These are phyloP conservation scores for Parotocinclus haroldoi DNA, from an alignment of 2,797 vertebrate species.

Conservation along the genomic window DNA sequence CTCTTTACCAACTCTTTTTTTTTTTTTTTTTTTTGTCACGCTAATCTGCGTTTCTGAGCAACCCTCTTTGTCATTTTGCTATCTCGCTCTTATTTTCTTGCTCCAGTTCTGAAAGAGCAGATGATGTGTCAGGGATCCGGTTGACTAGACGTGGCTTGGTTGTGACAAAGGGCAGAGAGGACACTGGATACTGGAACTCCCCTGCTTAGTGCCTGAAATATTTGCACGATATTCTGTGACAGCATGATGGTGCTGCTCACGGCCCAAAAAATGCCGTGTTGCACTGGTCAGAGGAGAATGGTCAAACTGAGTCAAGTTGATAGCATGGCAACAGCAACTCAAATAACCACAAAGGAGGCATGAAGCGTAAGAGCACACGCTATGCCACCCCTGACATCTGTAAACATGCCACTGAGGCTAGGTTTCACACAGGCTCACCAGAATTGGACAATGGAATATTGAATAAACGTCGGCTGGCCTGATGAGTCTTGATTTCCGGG, in stretches of 20 bases:
- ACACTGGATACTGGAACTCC: constrained; percentile 24
- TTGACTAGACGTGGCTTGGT: constrained; percentile 5
- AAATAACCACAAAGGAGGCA: too few relatives aligned
- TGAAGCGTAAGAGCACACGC: too few relatives aligned
- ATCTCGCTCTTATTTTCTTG: neutral
- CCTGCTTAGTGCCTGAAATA: neutral
- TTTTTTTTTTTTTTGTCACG: constrained; percentile 9
- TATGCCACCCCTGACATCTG: too few relatives aligned
- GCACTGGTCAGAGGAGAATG: too few relatives aligned
- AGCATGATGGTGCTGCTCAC: neutral
- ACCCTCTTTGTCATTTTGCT: constrained; percentile 1
- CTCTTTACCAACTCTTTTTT: neutral
- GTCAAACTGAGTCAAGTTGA: too few relatives aligned
- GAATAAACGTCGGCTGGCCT: too few relatives aligned
- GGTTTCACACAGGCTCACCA: too few relatives aligned
- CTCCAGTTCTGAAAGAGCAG: neutral
- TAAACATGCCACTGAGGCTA: too few relatives aligned
- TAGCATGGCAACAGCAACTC: too few relatives aligned
- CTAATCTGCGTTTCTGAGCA: neutral
- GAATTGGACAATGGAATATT: too few relatives aligned
- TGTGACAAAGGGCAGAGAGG: neutral
- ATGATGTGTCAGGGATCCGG: neutral
- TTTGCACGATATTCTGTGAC: constrained; percentile 1
- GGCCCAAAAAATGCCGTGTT: too few relatives aligned
- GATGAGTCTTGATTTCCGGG: too few relatives aligned